Conservation (phyloP, 2,888 invertebrate species). For the Pardosa pseudoannulata region DNA sequence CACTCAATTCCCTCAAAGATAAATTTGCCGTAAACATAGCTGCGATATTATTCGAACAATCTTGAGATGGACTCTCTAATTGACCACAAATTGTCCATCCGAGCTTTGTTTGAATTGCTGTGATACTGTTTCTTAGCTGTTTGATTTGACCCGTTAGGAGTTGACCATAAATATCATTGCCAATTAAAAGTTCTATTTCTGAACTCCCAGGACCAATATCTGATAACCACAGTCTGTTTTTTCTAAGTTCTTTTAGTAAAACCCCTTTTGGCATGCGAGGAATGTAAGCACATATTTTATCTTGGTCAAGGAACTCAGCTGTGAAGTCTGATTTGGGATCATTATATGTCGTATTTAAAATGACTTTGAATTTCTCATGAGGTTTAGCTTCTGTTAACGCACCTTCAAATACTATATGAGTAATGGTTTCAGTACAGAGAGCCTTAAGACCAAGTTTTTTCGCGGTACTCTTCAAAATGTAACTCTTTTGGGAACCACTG, state of each 20-base stretch:
- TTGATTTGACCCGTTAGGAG: neutral
- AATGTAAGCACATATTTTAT: neutral
- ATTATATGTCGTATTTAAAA: neutral
- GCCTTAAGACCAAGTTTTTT: too few relatives aligned
- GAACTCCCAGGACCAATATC: neutral
- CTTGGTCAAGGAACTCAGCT: neutral
- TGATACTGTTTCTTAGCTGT: neutral
- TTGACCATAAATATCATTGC: neutral
- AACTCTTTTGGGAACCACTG: too few relatives aligned
- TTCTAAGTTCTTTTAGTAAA: neutral
- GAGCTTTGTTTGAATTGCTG: slow-evolving; percentile 8
- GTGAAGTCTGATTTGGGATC: too few relatives aligned
- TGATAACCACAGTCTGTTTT: neutral
- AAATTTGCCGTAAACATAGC: neutral
- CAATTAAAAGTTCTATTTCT: neutral
- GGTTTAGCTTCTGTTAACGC: too few relatives aligned
- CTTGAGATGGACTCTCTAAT: neutral
- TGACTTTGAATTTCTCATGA: too few relatives aligned
- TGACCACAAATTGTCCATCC: neutral
- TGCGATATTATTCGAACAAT: neutral
- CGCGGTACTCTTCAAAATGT: too few relatives aligned
- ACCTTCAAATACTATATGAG: too few relatives aligned
- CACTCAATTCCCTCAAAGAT: neutral
- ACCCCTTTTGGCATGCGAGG: neutral
- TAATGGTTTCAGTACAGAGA: too few relatives aligned